Conservation (phyloP, 2,797 vertebrate species). For the Gymnopithys bicolor region DNA sequence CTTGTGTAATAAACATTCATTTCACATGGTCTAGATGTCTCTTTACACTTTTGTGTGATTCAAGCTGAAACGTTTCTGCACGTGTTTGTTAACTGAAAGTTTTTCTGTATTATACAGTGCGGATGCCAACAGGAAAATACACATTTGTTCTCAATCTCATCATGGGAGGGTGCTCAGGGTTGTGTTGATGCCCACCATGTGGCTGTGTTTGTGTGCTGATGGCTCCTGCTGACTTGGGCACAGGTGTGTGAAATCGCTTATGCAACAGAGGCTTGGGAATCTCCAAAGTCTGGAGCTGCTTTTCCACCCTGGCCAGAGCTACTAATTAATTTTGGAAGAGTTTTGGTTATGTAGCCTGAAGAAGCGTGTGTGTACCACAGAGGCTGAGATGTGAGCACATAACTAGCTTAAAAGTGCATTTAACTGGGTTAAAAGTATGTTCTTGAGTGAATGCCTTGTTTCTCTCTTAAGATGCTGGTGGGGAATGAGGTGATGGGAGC, state of each 20-base stretch:
- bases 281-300: neutral
- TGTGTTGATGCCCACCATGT: rapidly evolving
- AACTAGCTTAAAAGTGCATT: neutral
- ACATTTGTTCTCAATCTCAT: rapidly evolving
- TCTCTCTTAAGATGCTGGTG: neutral
- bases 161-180: neutral
- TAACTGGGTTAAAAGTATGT: neutral
- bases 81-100: neutral
- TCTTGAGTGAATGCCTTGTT: neutral
- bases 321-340: neutral
- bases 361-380: neutral
- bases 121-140: neutral
- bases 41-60: neutral
- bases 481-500: neutral
- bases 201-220: neutral
- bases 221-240: neutral
- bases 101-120: neutral
- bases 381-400: neutral
- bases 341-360: neutral
- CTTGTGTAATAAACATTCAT: neutral
- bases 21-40: conserved; percentile 24
- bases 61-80: neutral
- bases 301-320: neutral
- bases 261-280: neutral
- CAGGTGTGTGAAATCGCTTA: rapidly evolving